Conservation (phyloP, 2,797 vertebrate genomes). For the Heterohyrax brucei region DNA sequence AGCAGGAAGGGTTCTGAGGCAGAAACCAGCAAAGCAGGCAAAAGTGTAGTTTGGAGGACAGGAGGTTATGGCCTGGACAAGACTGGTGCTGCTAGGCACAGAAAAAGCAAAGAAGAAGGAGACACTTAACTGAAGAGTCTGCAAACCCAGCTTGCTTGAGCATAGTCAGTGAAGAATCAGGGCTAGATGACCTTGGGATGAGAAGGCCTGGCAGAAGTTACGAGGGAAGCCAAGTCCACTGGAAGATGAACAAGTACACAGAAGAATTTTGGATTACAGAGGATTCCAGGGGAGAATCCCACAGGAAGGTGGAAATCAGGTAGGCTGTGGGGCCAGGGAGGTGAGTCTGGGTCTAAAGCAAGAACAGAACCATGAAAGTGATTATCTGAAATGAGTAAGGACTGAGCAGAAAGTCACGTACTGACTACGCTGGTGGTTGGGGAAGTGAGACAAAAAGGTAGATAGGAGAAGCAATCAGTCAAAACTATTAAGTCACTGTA, state of each 20-base stretch:
- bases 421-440: too few species aligned
- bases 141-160: not conserved
- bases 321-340: not conserved
- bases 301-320: not conserved
- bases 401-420: not conserved
- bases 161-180: not conserved
- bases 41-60: not conserved
- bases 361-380: not conserved
- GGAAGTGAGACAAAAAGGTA: not conserved
- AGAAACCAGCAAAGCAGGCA: slow-evolving; percentile 11
- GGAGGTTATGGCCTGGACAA: not conserved
- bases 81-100: not conserved
- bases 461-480: not conserved
- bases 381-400: not conserved
- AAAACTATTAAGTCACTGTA: not conserved
- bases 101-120: not conserved
- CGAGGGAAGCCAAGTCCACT: not conserved
- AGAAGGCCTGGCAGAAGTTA: not conserved
- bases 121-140: not conserved
- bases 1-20: not conserved
- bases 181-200: not conserved
- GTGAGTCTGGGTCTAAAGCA: not conserved
- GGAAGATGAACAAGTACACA: not conserved
- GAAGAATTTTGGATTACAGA: not conserved
- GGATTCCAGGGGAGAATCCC: not conserved